phyloP scores from a whole-genome alignment of 2,113 vertebrate genomes.

The Silurus asotus region DNA sequence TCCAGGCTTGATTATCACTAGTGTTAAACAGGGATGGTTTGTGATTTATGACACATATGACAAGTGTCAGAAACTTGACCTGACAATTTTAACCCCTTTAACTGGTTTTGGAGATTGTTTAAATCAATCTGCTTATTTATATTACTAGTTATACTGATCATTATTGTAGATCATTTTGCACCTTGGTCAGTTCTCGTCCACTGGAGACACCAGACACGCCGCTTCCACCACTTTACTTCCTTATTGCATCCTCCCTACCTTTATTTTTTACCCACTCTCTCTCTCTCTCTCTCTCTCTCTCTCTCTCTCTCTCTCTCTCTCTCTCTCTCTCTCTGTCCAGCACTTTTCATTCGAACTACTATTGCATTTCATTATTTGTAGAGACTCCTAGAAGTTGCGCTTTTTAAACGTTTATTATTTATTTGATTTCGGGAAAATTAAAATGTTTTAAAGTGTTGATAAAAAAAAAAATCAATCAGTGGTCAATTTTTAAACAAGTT shows the following conservation, averaged over 20 bases:
- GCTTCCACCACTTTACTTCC: slow-evolving; percentile 47
- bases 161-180: not conserved
- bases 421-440: not conserved
- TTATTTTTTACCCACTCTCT: not conserved
- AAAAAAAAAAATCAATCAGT: not conserved
- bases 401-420: not conserved
- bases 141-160: not conserved
- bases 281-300: not conserved
- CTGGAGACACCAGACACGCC: slow-evolving; percentile 22
- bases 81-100: not conserved
- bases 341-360: not conserved
- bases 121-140: not conserved
- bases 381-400: not conserved
- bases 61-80: slow-evolving; percentile 8
- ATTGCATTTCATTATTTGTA: not conserved
- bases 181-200: slow-evolving; percentile 23
- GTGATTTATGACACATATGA: not conserved
- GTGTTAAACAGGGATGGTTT: not conserved
- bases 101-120: not conserved
- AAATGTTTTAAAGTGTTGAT: not conserved
- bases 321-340: not conserved
- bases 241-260: slow-evolving; percentile 52
- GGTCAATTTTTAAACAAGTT: not conserved
- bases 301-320: not conserved
- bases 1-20: not conserved